Evolutionary conservation across 2,888 invertebrate genomes (phyloP).

Genomic region (Monopis laevigella): DNA sequence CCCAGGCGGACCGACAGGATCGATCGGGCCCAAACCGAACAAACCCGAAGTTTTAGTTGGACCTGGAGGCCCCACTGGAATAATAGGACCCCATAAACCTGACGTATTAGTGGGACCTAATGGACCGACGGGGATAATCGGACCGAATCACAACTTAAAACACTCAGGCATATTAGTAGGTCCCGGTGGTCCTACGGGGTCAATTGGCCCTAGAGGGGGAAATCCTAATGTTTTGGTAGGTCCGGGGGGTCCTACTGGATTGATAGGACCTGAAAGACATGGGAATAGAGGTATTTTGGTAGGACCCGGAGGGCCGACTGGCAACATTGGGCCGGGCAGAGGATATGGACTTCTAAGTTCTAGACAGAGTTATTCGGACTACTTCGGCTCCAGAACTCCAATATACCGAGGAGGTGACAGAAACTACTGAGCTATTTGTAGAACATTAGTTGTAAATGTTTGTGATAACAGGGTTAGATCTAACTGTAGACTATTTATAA

Average conservation of each 20-base stretch:
- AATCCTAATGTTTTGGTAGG: conserved; percentile 25
- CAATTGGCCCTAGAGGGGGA: conserved; percentile 31
- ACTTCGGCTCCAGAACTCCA: not conserved
- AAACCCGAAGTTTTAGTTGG: conserved; percentile 23
- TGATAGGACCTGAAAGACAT: conserved; percentile 31
- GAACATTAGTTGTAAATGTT: too few species aligned
- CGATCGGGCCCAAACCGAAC: conserved; percentile 31
- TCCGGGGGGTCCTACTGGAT: conserved; percentile 57
- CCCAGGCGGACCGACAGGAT: conserved; percentile 45
- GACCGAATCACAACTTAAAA: conserved; percentile 20
- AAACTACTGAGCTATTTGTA: too few species aligned
- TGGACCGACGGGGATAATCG: conserved; percentile 27
- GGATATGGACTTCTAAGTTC: not conserved
- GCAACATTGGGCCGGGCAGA: conserved; percentile 34
- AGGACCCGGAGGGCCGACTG: conserved; percentile 60
- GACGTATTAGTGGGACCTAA: conserved; percentile 24
- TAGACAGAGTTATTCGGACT: not conserved
- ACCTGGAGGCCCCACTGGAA: conserved; percentile 51
- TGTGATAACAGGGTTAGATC: too few species aligned
- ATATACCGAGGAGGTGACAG: not conserved
- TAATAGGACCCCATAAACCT: conserved; percentile 19
- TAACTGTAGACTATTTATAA: too few species aligned
- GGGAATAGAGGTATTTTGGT: conserved; percentile 31
- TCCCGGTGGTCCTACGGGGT: conserved; percentile 45
- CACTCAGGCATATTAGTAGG: conserved; percentile 44